Percentiles rank a stretch among this genome's conserved stretches.
phyloP scores from a whole-genome alignment of 1,140 invertebrate species.

The Prorops nasuta region DNA sequence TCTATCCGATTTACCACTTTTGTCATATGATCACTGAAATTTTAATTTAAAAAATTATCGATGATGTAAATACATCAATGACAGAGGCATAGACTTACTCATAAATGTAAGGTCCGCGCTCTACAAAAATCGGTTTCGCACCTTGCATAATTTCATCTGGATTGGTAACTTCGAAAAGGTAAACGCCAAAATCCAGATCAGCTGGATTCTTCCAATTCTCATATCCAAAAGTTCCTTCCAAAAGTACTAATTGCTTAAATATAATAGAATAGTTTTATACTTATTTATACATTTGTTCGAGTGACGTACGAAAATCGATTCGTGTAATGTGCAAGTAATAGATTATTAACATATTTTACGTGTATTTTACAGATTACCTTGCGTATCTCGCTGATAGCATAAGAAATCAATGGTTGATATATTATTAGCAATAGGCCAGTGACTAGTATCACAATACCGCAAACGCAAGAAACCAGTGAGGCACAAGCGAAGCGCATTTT shows the following conservation, averaged over 20 bases:
- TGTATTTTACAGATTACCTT: no score
- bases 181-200: background rate
- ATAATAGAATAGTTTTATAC: no score
- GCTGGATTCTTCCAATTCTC: background rate
- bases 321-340: no score
- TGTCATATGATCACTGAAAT: constrained; percentile 17
- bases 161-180: constrained; percentile 30
- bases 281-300: no score
- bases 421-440: no score
- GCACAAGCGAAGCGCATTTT: no score
- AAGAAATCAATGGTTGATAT: no score
- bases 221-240: background rate
- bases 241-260: background rate
- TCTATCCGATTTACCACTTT: constrained; percentile 12
- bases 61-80: background rate
- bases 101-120: constrained; percentile 31
- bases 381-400: no score
- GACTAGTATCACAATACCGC: no score
- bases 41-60: background rate
- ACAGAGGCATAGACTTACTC: constrained; percentile 16
- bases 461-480: no score
- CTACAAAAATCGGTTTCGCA: constrained; percentile 15
- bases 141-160: constrained; percentile 29
- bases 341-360: no score
- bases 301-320: no score